Percentiles rank a stretch among this genome's conserved stretches.
phyloP scores from a whole-genome alignment of 2,888 invertebrate species.

The Epsilonema sp. region DNA sequence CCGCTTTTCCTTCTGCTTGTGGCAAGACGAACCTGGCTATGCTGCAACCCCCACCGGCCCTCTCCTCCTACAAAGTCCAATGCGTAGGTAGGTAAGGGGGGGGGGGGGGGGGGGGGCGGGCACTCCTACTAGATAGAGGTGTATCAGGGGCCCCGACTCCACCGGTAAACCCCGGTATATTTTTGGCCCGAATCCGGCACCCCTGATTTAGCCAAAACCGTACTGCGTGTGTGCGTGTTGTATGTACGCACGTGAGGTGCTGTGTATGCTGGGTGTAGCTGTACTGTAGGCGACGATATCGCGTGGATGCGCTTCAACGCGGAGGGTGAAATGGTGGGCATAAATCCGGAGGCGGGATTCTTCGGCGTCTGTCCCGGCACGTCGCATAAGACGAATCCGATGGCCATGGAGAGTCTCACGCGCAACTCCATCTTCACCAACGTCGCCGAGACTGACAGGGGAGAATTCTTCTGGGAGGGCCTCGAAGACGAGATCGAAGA shows the following conservation, averaged over 20 bases:
- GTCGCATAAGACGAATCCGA: slow-evolving; percentile 71
- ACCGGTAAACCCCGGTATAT: too few relatives aligned
- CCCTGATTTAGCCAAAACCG: too few relatives aligned
- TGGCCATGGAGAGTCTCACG: slow-evolving; percentile 80
- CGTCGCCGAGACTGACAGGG: slow-evolving; percentile 80
- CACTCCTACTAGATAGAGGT: too few relatives aligned
- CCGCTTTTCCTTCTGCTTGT: slow-evolving; percentile 95
- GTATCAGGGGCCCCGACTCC: too few relatives aligned
- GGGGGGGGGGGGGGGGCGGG: too few relatives aligned
- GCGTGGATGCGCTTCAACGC: slow-evolving; percentile 89
- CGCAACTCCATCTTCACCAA: slow-evolving; percentile 89
- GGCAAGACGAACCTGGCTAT: slow-evolving; percentile 98
- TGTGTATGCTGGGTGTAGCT: too few relatives aligned
- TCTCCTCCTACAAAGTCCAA: too few relatives aligned
- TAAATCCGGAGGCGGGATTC: slow-evolving; percentile 96
- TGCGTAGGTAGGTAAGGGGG: too few relatives aligned
- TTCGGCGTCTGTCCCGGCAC: slow-evolving; percentile 97
- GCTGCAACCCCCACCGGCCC: slow-evolving; percentile 86
- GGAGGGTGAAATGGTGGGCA: slow-evolving; percentile 68
- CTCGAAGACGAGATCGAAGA: too few relatives aligned
- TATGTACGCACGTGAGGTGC: too few relatives aligned
- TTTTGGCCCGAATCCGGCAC: too few relatives aligned
- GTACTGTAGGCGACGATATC: slow-evolving; percentile 91
- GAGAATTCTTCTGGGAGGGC: slow-evolving; percentile 98
- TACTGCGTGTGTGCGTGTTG: too few relatives aligned